These are phyloP conservation scores for Eupithecia subumbrata DNA, from an alignment of 2,888 invertebrate genomes.

Conservation along the genomic window DNA sequence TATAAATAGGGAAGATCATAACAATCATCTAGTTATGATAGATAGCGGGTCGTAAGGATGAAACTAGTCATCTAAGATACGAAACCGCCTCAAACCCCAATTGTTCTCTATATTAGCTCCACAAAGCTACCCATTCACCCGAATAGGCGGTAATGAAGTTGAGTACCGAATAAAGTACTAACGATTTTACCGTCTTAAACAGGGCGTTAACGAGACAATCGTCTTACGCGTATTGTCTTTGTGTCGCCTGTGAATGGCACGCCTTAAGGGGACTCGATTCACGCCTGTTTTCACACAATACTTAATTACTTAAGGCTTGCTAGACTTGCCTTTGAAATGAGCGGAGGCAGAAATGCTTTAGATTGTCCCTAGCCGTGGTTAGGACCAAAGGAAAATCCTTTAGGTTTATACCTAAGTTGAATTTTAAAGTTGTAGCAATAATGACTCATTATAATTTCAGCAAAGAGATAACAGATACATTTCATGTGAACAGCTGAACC, in stretches of 20 bases:
- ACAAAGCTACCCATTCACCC: constrained; percentile 45
- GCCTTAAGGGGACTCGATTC: constrained; percentile 38
- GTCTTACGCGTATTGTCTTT: constrained; percentile 47
- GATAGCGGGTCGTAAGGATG: constrained; percentile 1
- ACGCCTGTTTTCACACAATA: constrained; percentile 31
- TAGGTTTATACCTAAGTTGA: neutral
- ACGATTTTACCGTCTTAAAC: constrained; percentile 47
- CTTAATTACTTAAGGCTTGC: constrained; percentile 22
- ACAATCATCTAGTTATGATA: constrained; percentile 9
- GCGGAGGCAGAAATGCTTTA: neutral
- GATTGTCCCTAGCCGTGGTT: neutral
- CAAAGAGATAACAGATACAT: neutral
- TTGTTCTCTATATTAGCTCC: constrained; percentile 36
- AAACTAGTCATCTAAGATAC: constrained; percentile 22
- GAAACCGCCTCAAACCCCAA: constrained; percentile 22
- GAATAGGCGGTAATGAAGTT: constrained; percentile 45
- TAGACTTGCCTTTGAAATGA: constrained; percentile 9
- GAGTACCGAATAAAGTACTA: constrained; percentile 46
- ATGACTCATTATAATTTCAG: neutral
- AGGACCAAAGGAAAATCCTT: neutral
- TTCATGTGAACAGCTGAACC: constrained; percentile 17
- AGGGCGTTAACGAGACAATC: constrained; percentile 46
- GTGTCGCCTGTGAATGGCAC: constrained; percentile 45
- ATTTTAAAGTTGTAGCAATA: neutral
- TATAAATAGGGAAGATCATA: constrained; percentile 7